Evolutionary conservation across 2,113 vertebrate species (phyloP), one percentile per base, ranked within the genome.

Genomic region (Hyaena hyaena): DNA sequence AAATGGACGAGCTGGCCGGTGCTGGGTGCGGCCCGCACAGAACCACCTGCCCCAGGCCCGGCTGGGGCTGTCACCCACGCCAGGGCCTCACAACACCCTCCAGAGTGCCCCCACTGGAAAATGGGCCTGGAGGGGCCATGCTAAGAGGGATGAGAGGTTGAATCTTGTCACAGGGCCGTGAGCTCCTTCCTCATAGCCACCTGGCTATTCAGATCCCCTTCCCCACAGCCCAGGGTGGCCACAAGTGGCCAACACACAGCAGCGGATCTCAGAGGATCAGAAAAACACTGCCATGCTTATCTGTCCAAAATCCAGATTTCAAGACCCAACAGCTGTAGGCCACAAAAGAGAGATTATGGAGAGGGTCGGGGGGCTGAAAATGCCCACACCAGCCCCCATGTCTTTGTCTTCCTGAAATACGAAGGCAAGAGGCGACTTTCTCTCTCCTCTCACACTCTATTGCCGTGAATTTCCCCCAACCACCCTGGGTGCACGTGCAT

Each of bases 401-500:
- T 28, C 16, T 24, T 1, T 14, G 35, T 21, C 50, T 39, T 65
- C 71, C 68, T 7, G 8, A 45, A 66, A 39, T 1, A n/a, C 65
- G 19, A 39, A 66, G 33, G 26, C n/a, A 14, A 15, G 15, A 45
- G 12, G 24, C 17, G 5, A 3, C n/a, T 21, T 21, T 7, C 12
- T 31, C 1, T 16, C 17, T 26, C 3, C 69, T 43, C 31, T 16
- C 4, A 4, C 0, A 0, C 2, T 15, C n/a, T 21, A 31, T 2
- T 26, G 31, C 12, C 31, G 10, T 4, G 14, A 33, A 8, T 1
- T 6, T 33, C 71, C 9, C 12, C 0, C 45, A 6, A 1, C 11
- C 10, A 1, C 0, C 15, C 21, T 4, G 2, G 10, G 2, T 26
- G 28, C n/a, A 0, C 0, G 6, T 9, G 55, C 2, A 1, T 28